phyloP scores from a whole-genome alignment of 2,797 vertebrate species.

The Trematomus bernacchii region DNA sequence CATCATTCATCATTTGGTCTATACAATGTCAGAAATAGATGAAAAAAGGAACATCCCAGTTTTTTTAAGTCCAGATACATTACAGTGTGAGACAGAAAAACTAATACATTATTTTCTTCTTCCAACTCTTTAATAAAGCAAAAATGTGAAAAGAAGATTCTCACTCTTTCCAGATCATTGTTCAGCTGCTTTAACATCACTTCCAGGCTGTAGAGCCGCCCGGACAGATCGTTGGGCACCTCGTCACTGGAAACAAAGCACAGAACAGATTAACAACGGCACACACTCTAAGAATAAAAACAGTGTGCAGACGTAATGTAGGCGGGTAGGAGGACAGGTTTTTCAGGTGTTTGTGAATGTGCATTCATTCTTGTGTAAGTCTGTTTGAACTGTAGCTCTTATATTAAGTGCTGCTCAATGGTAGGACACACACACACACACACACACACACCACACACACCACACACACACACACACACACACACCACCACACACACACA shows the following conservation, averaged over 20 bases:
- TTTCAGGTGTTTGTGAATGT: not conserved
- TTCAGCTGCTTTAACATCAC: conserved; percentile 94
- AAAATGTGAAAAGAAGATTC: conserved; percentile 1
- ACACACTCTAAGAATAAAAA: not conserved
- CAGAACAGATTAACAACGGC: conserved; percentile 4
- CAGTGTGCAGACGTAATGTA: not conserved
- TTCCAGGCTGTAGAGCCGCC: conserved; percentile 91
- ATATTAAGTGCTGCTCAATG: not conserved
- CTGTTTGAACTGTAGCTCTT: not conserved
- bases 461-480: too few species aligned
- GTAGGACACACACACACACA: not conserved
- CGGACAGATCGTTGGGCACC: conserved; percentile 85
- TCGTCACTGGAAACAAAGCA: conserved; percentile 85
- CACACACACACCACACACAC: too few species aligned
- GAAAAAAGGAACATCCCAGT: too few species aligned
- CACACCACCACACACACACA: too few species aligned
- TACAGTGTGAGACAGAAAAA: not conserved
- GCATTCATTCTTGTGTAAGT: not conserved
- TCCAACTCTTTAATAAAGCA: not conserved
- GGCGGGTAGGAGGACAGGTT: not conserved
- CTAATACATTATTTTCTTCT: not conserved
- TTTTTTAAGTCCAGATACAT: not conserved
- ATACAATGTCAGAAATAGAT: too few species aligned
- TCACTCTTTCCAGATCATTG: conserved; percentile 92
- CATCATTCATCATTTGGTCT: too few species aligned